These are phyloP conservation scores for Erebia aethiops DNA, from an alignment of 2,888 invertebrate genomes.

Conservation along the genomic window DNA sequence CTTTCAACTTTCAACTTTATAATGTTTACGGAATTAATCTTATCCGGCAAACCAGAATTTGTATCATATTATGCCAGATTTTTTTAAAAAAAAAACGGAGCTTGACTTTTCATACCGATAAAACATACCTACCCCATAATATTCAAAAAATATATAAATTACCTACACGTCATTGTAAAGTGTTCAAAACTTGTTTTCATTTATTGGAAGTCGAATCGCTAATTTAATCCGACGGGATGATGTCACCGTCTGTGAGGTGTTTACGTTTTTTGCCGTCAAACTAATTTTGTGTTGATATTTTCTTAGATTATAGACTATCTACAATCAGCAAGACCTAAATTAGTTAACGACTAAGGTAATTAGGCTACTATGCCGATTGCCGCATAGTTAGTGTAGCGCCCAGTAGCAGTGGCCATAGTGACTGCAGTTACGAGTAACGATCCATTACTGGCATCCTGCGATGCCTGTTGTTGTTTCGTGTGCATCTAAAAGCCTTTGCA, in stretches of 20 bases:
- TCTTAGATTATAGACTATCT: background rate
- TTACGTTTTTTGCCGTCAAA: slow-evolving; percentile 37
- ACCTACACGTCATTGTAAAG: background rate
- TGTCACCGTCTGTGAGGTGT: slow-evolving; percentile 36
- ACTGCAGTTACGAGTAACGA: slow-evolving; percentile 5
- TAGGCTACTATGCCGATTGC: background rate
- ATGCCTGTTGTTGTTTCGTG: background rate
- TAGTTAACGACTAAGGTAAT: background rate
- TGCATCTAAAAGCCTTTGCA: slow-evolving; percentile 6
- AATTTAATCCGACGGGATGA: slow-evolving; percentile 12
- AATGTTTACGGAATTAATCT: too few species aligned
- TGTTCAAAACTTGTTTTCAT: slow-evolving; percentile 30
- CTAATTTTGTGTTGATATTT: background rate
- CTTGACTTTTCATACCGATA: too few species aligned
- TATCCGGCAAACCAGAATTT: too few species aligned
- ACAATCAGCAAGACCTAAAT: background rate
- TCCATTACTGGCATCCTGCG: slow-evolving; percentile 18
- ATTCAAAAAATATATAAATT: background rate
- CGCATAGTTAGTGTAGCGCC: background rate
- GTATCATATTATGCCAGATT: too few species aligned
- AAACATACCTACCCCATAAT: background rate
- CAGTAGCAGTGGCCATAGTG: background rate
- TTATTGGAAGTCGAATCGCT: slow-evolving; percentile 30
- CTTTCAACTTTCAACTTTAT: too few species aligned
- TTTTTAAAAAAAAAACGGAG: too few species aligned